Evolutionary conservation across 2,797 vertebrate genomes (phyloP).

Genomic region (Cheirogaleus major): DNA sequence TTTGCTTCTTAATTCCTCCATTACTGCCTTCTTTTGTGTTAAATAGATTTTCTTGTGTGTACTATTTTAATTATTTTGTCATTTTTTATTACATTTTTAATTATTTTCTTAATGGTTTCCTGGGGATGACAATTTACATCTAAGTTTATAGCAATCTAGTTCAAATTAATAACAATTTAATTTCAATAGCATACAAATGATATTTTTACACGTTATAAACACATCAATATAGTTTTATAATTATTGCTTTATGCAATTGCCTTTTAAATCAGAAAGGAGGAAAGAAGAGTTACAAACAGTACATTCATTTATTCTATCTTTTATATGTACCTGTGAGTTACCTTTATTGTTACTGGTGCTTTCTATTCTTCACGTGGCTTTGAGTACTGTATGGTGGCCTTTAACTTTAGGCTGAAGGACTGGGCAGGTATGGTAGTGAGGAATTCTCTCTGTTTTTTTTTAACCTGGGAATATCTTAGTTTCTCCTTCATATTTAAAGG

Average conservation of each 20-base stretch:
- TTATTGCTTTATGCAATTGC: background rate
- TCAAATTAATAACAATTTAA: background rate
- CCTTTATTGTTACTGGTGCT: background rate
- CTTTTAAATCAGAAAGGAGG: background rate
- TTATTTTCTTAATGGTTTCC: background rate
- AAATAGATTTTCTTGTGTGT: background rate
- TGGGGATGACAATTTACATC: background rate
- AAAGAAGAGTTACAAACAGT: background rate
- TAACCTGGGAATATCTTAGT: background rate
- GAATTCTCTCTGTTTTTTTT: background rate
- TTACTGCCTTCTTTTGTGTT: background rate
- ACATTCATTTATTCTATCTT: background rate
- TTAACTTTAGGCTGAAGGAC: background rate
- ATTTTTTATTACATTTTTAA: background rate
- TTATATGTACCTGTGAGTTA: background rate
- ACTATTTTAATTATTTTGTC: background rate
- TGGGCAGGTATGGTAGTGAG: background rate
- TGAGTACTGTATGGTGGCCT: background rate
- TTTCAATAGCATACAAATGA: background rate
- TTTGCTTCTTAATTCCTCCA: background rate
- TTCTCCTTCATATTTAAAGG: background rate
- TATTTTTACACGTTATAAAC: background rate
- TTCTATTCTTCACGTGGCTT: background rate
- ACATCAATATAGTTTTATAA: background rate
- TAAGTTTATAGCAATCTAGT: background rate